Percentiles rank a stretch among this genome's conserved stretches.
phyloP scores from a whole-genome alignment of 2,113 vertebrate species.

The Esox niger region DNA sequence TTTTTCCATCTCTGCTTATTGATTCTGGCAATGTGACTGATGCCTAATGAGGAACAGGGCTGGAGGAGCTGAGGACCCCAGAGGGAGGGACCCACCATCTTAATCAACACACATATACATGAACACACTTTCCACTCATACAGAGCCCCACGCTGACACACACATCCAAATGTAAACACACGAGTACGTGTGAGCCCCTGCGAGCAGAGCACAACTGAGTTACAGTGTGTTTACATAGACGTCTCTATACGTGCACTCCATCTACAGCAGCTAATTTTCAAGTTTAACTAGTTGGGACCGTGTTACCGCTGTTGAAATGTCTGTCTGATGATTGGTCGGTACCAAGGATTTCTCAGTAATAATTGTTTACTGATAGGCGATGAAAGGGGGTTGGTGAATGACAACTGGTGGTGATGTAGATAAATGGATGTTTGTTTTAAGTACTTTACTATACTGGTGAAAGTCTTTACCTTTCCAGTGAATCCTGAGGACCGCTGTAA shows the following conservation, averaged over 20 bases:
- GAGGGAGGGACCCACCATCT: conserved; percentile 40
- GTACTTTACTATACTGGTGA: too few relatives aligned
- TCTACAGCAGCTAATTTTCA: neutral
- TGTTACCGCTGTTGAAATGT: conserved; percentile 25
- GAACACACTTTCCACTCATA: conserved; percentile 9
- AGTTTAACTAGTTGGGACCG: conserved; percentile 11
- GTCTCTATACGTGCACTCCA: conserved; percentile 3
- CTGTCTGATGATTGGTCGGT: conserved; percentile 37
- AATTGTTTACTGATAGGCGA: neutral
- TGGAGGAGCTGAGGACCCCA: conserved; percentile 54
- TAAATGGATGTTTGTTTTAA: conserved; percentile 63
- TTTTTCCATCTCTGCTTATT: conserved; percentile 65
- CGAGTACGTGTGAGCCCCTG: conserved; percentile 5
- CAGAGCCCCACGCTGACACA: conserved; percentile 8
- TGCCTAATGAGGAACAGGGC: conserved; percentile 71
- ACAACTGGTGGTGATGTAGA: conserved; percentile 60
- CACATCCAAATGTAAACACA: neutral
- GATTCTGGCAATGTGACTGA: conserved; percentile 71
- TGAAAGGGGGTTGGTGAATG: conserved; percentile 55
- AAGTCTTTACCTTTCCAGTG: conserved; percentile 63
- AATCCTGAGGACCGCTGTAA: conserved; percentile 65
- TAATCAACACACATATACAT: conserved; percentile 21
- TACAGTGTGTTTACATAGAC: conserved; percentile 8
- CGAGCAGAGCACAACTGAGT: neutral
- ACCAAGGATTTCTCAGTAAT: neutral